A percentile compares a stretch with the other conserved stretches of the same genome.
Evolutionary conservation across 2,113 vertebrate species (phyloP).

Genomic region (Rhinolophus sinicus): DNA sequence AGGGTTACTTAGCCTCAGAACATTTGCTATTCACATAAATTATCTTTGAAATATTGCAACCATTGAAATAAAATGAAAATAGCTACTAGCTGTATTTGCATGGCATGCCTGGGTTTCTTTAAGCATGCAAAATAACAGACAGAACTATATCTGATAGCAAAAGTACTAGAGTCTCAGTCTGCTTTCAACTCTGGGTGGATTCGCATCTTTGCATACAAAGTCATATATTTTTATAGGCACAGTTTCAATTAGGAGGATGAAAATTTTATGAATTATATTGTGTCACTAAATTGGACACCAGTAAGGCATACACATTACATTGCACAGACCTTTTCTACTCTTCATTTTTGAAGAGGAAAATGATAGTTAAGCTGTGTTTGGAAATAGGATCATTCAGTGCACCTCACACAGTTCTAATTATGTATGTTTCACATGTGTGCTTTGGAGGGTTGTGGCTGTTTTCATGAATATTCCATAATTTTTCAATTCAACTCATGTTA

Average conservation of each 20-base stretch:
- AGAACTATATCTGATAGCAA: background rate
- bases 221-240: background rate
- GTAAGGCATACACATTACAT: background rate
- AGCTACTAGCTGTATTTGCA: slow-evolving; percentile 52
- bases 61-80: slow-evolving; percentile 71
- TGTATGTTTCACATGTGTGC: background rate
- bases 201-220: background rate
- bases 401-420: background rate
- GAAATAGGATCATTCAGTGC: background rate
- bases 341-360: background rate
- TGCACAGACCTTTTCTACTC: background rate
- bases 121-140: background rate
- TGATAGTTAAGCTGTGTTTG: background rate
- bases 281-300: background rate
- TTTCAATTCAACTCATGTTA: background rate
- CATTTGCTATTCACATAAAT: slow-evolving; percentile 52
- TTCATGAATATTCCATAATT: background rate
- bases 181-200: background rate
- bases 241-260: background rate
- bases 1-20: slow-evolving; percentile 19
- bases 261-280: background rate
- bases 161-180: background rate
- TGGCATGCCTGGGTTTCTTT: background rate
- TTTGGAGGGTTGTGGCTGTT: background rate
- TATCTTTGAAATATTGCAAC: slow-evolving; percentile 63